These are phyloP conservation scores for Python bivittatus DNA, from an alignment of 2,113 vertebrate genomes.

Conservation along the genomic window DNA sequence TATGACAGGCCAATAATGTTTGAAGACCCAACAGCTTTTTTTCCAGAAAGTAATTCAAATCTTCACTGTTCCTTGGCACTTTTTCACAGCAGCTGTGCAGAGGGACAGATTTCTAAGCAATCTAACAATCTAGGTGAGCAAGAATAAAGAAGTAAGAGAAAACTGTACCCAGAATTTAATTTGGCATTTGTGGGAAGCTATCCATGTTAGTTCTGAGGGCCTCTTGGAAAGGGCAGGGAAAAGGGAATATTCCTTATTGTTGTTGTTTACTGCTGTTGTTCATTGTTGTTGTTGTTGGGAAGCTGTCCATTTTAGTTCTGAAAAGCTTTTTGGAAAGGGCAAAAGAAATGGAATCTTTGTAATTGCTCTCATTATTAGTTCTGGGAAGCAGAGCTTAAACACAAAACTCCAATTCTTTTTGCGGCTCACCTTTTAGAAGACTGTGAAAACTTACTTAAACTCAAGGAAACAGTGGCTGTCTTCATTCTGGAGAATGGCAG, in stretches of 20 bases:
- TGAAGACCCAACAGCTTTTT: constrained; percentile 57
- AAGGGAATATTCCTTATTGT: not conserved
- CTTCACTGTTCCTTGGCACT: constrained; percentile 50
- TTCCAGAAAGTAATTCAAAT: constrained; percentile 55
- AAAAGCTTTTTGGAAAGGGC: too few relatives aligned
- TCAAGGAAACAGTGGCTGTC: too few relatives aligned
- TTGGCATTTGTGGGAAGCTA: not conserved
- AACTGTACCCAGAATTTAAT: not conserved
- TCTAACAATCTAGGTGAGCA: constrained; percentile 27
- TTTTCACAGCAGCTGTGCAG: constrained; percentile 41
- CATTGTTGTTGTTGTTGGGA: not conserved
- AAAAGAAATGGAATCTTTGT: not conserved
- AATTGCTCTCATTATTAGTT: not conserved
- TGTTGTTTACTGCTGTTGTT: not conserved
- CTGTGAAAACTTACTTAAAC: too few relatives aligned
- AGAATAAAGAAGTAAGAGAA: not conserved
- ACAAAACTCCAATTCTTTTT: too few relatives aligned
- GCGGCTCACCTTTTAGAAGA: too few relatives aligned
- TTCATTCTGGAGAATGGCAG: too few relatives aligned
- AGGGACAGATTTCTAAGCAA: constrained; percentile 62
- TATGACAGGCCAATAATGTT: constrained; percentile 49
- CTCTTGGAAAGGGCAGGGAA: not conserved
- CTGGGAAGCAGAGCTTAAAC: not conserved
- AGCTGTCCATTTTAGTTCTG: not conserved
- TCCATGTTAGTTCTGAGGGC: not conserved